A percentile compares a stretch with the other conserved stretches of the same genome.
These are phyloP conservation scores for Tamandua tetradactyla DNA, from an alignment of 2,797 vertebrate species.

Conservation along the genomic window DNA sequence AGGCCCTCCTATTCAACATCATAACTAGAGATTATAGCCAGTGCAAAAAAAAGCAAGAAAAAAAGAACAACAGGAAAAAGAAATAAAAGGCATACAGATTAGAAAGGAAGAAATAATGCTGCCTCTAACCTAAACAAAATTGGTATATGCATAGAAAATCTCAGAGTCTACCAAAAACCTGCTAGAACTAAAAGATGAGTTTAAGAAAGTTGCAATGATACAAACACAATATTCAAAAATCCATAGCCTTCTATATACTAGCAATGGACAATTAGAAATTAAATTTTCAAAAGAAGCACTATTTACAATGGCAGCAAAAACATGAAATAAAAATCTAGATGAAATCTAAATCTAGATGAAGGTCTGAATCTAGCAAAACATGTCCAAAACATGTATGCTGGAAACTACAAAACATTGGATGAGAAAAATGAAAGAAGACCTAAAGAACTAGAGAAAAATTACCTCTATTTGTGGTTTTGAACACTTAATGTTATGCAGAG, in stretches of 20 bases:
- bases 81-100: neutral
- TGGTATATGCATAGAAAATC: neutral
- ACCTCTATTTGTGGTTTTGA: neutral
- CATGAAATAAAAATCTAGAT: neutral
- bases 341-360: neutral
- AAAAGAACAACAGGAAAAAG: neutral
- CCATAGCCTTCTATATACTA: neutral
- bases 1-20: neutral
- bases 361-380: neutral
- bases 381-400: neutral
- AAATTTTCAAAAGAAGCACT: neutral
- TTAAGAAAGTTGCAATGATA: neutral
- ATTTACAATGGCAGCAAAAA: constrained; percentile 14
- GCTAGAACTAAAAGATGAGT: neutral
- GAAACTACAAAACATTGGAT: constrained; percentile 6
- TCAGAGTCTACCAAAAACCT: neutral
- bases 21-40: neutral
- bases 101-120: constrained; percentile 17
- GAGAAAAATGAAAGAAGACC: constrained; percentile 11
- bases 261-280: neutral
- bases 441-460: neutral
- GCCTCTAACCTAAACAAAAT: neutral
- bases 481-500: neutral
- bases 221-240: neutral
- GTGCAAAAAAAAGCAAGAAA: neutral